Conservation (phyloP, 2,113 vertebrate species). For the Peromyscus californicus region DNA sequence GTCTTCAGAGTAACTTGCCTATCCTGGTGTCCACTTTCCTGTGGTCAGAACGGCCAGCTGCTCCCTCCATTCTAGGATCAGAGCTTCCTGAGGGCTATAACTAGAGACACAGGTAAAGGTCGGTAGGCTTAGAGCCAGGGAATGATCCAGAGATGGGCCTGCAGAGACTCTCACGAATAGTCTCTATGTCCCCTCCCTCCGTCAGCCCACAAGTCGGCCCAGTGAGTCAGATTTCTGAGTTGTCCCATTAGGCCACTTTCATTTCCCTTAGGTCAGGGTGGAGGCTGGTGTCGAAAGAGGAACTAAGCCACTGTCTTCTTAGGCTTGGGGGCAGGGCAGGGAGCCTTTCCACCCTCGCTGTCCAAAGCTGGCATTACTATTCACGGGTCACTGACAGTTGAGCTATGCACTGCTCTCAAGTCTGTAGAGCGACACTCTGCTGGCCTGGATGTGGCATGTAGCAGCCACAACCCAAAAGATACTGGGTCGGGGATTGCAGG, state of each 20-base stretch:
- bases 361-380: not conserved
- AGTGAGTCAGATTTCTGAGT: conserved; percentile 68
- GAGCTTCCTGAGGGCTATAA: not conserved
- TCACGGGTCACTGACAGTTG: not conserved
- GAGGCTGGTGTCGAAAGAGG: conserved; percentile 73
- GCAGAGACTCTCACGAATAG: not conserved
- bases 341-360: not conserved
- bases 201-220: not conserved
- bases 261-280: conserved; percentile 79
- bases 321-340: conserved; percentile 38
- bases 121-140: not conserved
- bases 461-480: not conserved
- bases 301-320: conserved; percentile 63
- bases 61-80: not conserved
- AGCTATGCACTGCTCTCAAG: not conserved
- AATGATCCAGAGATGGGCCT: not conserved
- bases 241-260: conserved; percentile 73
- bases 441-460: not conserved
- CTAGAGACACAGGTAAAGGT: not conserved
- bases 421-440: not conserved
- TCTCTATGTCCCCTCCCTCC: not conserved
- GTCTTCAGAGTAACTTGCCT: not conserved
- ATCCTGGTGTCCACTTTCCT: not conserved
- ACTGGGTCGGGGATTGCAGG: not conserved
- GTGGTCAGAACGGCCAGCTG: not conserved